Evolutionary conservation across 2,888 invertebrate genomes (phyloP), one percentile per base, ranked within the genome.

Genomic region (Apomyelois bistriatella): DNA sequence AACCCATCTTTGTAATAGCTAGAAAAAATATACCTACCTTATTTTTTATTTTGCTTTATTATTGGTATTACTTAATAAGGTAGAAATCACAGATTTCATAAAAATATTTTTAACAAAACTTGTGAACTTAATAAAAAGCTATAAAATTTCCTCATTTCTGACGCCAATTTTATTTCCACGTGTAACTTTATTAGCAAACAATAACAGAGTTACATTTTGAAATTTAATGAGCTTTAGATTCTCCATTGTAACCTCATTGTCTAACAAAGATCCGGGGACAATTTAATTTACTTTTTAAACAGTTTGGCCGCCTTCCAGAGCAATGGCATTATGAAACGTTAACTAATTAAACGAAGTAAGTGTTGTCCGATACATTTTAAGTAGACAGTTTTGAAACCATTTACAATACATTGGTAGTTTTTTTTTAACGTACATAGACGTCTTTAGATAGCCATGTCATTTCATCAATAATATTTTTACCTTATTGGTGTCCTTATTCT

Each of bases 211-310:
- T 46, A 46, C 46, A 32, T 46, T 32, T 46, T 48, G 48, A 37
- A 50, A 50, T 50, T 41, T 40, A 50, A 32, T 49, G 37, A 50
- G 22, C 17, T 36, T 52, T 43, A 52, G 28, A 43, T 22, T 43
- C 43, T 36, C 49, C 15, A 50, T 43, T 42, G 51, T 51, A 51
- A 51, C 36, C 59, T 59, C 58, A 60, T 63, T 64, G 64, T 65
- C 65, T 63, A 57, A 65, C 62, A 58, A 59, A 59, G 57, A 54
- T 58, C 54, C 57, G 59, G 57, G 62, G 62, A 65, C 68, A 68
- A 70, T 72, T 74, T 70, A 68, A 74, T 72, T 70, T 67, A 65
- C 64, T 72, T 66, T 68, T 64, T 56, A 68, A 70, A 68, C 57
- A 59, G 62, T 55, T 59, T 74, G 76, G 76, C 71, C 51, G 9